Base-by-base conservation (phyloP, 37 sponge, comb jelly and placozoan species). In the Lycopodina hypogea region DNA sequence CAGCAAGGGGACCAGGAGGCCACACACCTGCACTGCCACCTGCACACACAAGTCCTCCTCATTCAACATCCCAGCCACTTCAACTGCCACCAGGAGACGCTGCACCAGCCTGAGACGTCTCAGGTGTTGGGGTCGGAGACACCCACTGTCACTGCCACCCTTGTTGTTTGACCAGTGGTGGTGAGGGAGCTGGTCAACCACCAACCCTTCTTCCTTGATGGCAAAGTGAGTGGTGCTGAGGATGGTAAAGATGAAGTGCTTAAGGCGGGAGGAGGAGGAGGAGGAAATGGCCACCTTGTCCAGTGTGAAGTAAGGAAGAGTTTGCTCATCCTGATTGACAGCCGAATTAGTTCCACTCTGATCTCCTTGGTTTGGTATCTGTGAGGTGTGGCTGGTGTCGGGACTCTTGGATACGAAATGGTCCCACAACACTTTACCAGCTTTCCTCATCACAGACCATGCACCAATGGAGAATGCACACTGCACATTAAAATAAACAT, bases 1-100 rank as follows among this genome's bases (percentile, higher is more conserved):
- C 8, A 96, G 55, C 34, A 93, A 59, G 17, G 97, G 97, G 19
- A 81, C 82, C 56, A 96, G 75, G 15, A 96, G 61, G 1, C 89
- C 87, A 66, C 91, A 93, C 53, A 77, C 63, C 76, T 81, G 78
- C 41, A 96, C 89, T 19, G 91, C 87, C 17, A 78, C 77, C 58
- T 96, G 96, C 14, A 91, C 76, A 63, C 82, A 79, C 38, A 89
- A 72, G 42, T 56, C 55, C 45, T 80, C 61, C 38, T 89, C 90
- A 63, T 91, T 83, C 42, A 96, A 28, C 67, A 61, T 39, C 22
- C 84, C 83, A 22, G 82, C 67, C 62, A 91, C 84, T 39, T 93
- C 87, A 53, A 93, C 19, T 19, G 85, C 97, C 18, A 86, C 81
- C 34, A 93, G 41, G 40, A 95, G 72, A 63, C 72, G 50, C 29